Percentiles rank a stretch among this genome's conserved stretches.
These are phyloP conservation scores for Epicampocera succincta DNA, from an alignment of 2,888 invertebrate species.

Conservation along the genomic window DNA sequence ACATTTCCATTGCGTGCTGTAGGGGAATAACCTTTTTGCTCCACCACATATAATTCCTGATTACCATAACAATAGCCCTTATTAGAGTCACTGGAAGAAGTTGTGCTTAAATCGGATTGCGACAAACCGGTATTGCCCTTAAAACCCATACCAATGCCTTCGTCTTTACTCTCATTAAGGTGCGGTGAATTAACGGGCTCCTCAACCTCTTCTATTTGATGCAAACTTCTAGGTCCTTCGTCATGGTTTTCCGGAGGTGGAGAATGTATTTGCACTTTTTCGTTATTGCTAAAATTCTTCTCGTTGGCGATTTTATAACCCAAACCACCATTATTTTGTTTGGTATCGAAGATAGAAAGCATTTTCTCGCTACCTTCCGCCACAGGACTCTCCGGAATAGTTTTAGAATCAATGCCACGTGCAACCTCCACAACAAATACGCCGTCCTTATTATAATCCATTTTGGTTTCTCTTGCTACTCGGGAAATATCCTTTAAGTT, in stretches of 20 bases:
- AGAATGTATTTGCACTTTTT: conserved; percentile 82
- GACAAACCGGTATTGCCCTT: conserved; percentile 88
- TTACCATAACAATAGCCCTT: conserved; percentile 90
- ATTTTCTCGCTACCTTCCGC: conserved; percentile 74
- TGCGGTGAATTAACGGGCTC: conserved; percentile 70
- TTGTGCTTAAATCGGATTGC: conserved; percentile 89
- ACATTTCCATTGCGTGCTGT: conserved; percentile 71
- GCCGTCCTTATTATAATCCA: conserved; percentile 88
- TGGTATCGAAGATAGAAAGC: conserved; percentile 80
- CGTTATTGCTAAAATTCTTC: conserved; percentile 73
- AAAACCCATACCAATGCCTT: conserved; percentile 36
- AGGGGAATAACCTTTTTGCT: conserved; percentile 86
- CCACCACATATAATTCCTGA: conserved; percentile 89
- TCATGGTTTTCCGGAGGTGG: conserved; percentile 76
- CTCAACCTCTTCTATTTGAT: conserved; percentile 78
- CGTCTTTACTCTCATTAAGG: conserved; percentile 48
- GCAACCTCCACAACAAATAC: conserved; percentile 88
- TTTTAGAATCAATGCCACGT: conserved; percentile 82
- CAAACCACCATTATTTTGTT: conserved; percentile 75
- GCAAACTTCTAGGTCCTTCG: conserved; percentile 76
- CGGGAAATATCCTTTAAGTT: conserved; percentile 85
- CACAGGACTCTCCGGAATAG: conserved; percentile 76
- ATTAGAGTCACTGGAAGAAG: conserved; percentile 87
- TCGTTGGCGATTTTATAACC: conserved; percentile 56
- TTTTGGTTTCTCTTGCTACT: conserved; percentile 88